Evolutionary conservation across 2,888 invertebrate species (phyloP), one percentile per base, ranked within the genome.

Genomic region (Sympetrum striolatum): DNA sequence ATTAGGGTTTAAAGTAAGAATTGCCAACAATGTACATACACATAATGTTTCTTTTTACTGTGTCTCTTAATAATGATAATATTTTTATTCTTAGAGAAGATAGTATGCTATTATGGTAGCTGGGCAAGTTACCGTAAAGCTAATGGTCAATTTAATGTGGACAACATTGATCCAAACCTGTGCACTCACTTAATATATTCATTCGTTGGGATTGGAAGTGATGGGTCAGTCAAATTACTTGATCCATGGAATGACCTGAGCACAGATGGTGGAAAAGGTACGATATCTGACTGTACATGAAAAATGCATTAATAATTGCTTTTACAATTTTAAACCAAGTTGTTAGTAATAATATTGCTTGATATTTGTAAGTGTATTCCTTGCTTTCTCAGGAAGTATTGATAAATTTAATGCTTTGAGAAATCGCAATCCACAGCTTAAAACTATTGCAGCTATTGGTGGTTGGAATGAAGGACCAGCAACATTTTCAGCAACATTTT

Each of bases 171-270:
- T 92, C 95, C 96, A 0, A 93, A 93, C 8, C 94, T 97, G 0
- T 98, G 97, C 93, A 97, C 97, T 0, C 97, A 98, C 93, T 91
- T 97, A 80, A 95, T 97, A 18, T 98, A 97, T 93, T 94, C 96
- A 0, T 98, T 98, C 93, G 95, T 96, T 48, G 97, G 97, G 0
- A 94, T 97, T 15, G 93, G 95, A 64, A 91, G 92, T 1, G 93
- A 94, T 81, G 96, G 96, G 1, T 93, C 93, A 0, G 92, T 96
- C 0, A 93, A 94, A 2, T 93, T 96, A 0, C 93, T 96, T 22
- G 97, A 97, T 92, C 92, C 95, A 0, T 95, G 94, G 93, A 94
- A 96, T 90, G 97, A 97, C 92, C 93, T 96, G 2, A 60, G 58
- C 3, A 60, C 37, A 37, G 53, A 86, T 86, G 86, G 86, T 22